A percentile compares a stretch with the other conserved stretches of the same genome.
phyloP scores from a whole-genome alignment of 2,888 invertebrate genomes.

The Amblyteles armatorius region DNA sequence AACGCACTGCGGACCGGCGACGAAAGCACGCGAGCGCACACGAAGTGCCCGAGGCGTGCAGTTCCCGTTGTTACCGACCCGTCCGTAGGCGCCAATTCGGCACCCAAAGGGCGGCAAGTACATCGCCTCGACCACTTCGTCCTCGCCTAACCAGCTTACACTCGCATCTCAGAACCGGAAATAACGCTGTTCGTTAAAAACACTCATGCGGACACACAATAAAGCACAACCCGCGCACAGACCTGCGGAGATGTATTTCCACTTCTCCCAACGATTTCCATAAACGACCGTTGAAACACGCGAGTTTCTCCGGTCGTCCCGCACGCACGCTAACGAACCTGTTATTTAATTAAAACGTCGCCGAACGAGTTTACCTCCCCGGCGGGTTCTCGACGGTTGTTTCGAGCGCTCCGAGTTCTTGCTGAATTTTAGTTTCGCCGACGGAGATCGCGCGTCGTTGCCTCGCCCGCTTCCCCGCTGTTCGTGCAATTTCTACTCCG shows the following conservation, averaged over 20 bases:
- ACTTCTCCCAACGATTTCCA: conserved; percentile 48
- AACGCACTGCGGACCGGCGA: conserved; percentile 22
- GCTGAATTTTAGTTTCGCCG: conserved; percentile 45
- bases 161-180: conserved; percentile 37
- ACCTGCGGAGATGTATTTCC: conserved; percentile 25
- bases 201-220: neutral
- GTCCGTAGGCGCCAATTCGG: neutral
- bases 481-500: conserved; percentile 28
- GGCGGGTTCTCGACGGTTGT: conserved; percentile 55
- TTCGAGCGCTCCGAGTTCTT: conserved; percentile 37
- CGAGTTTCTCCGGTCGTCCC: conserved; percentile 32
- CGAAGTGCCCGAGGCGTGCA: neutral
- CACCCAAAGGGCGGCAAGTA: conserved; percentile 32
- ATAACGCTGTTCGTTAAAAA: conserved; percentile 34
- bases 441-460: neutral
- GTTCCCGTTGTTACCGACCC: neutral
- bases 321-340: conserved; percentile 58
- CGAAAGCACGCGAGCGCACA: conserved; percentile 14
- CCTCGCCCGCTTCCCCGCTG: conserved; percentile 19
- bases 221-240: neutral
- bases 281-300: conserved; percentile 60
- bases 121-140: conserved; percentile 23
- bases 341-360: conserved; percentile 66
- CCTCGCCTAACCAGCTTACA: conserved; percentile 23
- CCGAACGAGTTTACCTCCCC: conserved; percentile 53